Percentiles rank a stretch among this genome's conserved stretches.
Conservation (phyloP, 2,113 vertebrate genomes). For the Rhabdomys dilectus region DNA sequence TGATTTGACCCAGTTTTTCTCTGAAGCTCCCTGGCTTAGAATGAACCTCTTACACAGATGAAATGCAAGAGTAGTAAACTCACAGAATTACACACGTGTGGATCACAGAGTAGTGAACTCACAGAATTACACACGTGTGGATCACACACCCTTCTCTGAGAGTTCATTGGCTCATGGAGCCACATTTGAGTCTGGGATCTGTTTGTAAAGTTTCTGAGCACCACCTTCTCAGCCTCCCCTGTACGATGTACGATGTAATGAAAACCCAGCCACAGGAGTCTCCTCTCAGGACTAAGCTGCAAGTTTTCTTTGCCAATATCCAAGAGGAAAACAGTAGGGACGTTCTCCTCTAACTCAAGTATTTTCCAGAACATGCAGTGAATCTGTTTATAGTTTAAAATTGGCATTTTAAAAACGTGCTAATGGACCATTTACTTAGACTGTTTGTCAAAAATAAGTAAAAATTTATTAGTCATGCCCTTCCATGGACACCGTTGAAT, state of each 20-base stretch:
- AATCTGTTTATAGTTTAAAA: background rate
- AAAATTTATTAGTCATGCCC: background rate
- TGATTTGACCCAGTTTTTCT: background rate
- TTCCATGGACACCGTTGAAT: background rate
- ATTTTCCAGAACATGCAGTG: background rate
- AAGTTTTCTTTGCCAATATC: background rate
- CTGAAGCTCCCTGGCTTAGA: background rate
- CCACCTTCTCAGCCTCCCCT: background rate
- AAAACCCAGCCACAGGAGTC: background rate
- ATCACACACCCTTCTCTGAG: background rate
- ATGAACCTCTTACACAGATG: background rate
- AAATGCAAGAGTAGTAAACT: background rate
- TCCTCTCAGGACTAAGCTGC: background rate
- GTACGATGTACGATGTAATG: too few relatives aligned
- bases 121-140: too few relatives aligned
- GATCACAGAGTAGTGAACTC: background rate
- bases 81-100: background rate
- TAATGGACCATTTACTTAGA: background rate
- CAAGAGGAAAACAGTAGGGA: background rate
- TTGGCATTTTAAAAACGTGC: background rate
- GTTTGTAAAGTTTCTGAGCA: background rate
- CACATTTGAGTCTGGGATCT: background rate
- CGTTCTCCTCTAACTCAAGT: background rate
- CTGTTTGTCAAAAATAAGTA: background rate
- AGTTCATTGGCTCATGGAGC: background rate